These are phyloP conservation scores for Prunella strophiata DNA, from an alignment of 2,797 vertebrate genomes.

Conservation along the genomic window DNA sequence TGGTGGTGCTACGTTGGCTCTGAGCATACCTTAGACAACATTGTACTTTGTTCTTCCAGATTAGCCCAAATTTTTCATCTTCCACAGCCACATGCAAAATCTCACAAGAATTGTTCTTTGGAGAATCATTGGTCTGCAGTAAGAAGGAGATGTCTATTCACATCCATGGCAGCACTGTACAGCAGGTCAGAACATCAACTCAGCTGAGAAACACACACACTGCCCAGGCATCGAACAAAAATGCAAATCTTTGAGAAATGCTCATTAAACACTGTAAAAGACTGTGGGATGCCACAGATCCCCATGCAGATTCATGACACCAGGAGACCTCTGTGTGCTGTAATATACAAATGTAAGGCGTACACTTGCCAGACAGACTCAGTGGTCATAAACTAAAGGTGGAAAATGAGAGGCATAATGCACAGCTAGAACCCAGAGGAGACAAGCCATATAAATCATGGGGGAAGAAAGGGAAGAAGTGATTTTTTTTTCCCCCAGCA, in stretches of 20 bases:
- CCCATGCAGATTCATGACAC: neutral
- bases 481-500: neutral
- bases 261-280: constrained; percentile 12
- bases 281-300: neutral
- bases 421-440: neutral
- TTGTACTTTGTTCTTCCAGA: neutral
- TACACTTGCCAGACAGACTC: neutral
- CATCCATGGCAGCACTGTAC: neutral
- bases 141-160: neutral
- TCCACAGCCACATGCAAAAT: neutral
- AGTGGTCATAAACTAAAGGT: constrained; percentile 25
- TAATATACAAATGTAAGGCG: neutral
- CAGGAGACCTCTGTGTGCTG: neutral
- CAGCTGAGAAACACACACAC: neutral
- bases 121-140: neutral
- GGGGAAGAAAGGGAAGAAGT: neutral
- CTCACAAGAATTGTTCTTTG: neutral
- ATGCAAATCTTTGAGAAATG: neutral
- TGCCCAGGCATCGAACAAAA: neutral
- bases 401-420: constrained; percentile 19
- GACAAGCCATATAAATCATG: neutral
- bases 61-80: neutral
- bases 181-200: neutral
- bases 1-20: neutral
- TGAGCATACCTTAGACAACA: neutral